phyloP scores from a whole-genome alignment of 2,113 vertebrate species.

The Raphicerus campestris region DNA sequence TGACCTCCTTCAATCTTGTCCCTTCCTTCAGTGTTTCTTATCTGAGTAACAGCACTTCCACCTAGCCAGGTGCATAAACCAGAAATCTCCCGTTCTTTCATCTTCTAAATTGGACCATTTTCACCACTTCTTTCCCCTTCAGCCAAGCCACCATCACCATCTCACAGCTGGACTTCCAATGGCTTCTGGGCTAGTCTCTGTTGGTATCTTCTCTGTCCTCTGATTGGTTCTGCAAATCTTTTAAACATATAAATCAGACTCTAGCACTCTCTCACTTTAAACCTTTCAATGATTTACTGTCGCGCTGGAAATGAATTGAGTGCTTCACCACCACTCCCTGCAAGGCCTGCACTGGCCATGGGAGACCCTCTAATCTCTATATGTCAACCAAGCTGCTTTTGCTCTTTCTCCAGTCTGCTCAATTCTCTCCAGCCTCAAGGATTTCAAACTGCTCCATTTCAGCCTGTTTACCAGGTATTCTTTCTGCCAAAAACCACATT shows the following conservation, averaged over 20 bases:
- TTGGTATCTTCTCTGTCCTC: not conserved
- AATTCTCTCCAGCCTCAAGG: not conserved
- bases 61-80: not conserved
- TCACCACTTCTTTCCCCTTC: not conserved
- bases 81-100: not conserved
- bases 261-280: not conserved
- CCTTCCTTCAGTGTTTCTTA: not conserved
- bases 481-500: not conserved
- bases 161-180: not conserved
- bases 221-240: not conserved
- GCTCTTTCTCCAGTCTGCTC: not conserved
- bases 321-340: not conserved
- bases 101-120: not conserved
- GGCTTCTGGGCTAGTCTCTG: not conserved
- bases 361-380: not conserved
- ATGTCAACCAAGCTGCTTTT: not conserved
- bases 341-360: not conserved
- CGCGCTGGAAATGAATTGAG: not conserved
- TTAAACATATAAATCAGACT: not conserved
- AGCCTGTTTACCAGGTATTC: not conserved
- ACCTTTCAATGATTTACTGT: not conserved
- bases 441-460: not conserved
- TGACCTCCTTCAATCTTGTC: not conserved
- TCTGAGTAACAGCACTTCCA: not conserved
- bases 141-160: not conserved